Conservation (phyloP, 2,797 vertebrate species). For the Scleropages formosus region DNA sequence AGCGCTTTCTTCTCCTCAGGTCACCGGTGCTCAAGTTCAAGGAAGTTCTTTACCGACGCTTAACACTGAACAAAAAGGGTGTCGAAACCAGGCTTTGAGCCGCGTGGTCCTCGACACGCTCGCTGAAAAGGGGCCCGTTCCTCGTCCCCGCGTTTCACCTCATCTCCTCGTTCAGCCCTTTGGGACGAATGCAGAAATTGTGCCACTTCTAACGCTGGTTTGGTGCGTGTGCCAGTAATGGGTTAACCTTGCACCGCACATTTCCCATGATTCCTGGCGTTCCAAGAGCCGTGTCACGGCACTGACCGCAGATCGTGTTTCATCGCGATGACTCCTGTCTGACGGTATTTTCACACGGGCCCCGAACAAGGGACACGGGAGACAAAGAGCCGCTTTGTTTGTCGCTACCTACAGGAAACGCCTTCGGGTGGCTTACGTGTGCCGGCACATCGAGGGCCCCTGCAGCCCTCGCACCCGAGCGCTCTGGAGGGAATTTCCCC, state of each 20-base stretch:
- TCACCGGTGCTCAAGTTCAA: slow-evolving; percentile 29
- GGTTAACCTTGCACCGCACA: slow-evolving; percentile 1
- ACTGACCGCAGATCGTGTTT: slow-evolving; percentile 47
- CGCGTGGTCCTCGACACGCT: neutral
- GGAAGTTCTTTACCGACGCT: slow-evolving; percentile 47
- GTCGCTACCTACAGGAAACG: slow-evolving; percentile 21
- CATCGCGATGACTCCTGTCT: slow-evolving; percentile 45
- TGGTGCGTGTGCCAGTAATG: neutral
- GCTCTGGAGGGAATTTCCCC: slow-evolving; percentile 24
- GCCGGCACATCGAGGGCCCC: slow-evolving; percentile 49
- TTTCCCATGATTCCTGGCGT: slow-evolving; percentile 25
- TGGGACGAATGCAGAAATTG: neutral
- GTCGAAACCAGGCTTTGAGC: slow-evolving; percentile 24
- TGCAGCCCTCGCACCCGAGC: slow-evolving; percentile 25
- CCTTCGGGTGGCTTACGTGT: slow-evolving; percentile 39
- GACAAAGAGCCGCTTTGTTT: slow-evolving; percentile 33
- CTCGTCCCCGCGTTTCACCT: no score
- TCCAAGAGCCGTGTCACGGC: slow-evolving; percentile 43
- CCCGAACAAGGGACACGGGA: slow-evolving; percentile 43
- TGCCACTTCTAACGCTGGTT: neutral
- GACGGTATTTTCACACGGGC: slow-evolving; percentile 52
- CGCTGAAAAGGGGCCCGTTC: no score
- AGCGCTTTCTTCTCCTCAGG: slow-evolving; percentile 40
- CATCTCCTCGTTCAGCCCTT: slow-evolving; percentile 4
- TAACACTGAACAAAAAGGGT: neutral